phyloP scores from a whole-genome alignment of 1,140 invertebrate species.

The Matsumurasca onukii region DNA sequence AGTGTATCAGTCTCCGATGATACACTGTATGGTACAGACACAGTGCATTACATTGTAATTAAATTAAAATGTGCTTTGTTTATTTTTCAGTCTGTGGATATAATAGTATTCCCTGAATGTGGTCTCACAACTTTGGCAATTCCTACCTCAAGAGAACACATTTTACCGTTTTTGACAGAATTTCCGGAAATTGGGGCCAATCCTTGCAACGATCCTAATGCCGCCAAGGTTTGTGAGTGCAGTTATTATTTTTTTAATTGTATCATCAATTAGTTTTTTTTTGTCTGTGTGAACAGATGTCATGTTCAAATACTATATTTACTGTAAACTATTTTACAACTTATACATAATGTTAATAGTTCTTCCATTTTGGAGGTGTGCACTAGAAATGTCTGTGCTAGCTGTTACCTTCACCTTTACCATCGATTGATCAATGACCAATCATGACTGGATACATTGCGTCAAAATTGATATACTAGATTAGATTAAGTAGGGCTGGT shows the following conservation, averaged over 20 bases:
- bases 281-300: neutral
- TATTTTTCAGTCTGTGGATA: conserved; percentile 51
- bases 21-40: neutral
- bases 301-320: neutral
- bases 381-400: no score
- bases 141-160: conserved; percentile 21
- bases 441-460: no score
- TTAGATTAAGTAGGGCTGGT: no score
- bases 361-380: no score
- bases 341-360: no score
- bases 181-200: conserved; percentile 40
- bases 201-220: no score
- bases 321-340: neutral
- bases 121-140: conserved; percentile 50
- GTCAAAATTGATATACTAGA: no score
- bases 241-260: no score
- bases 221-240: no score
- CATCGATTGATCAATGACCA: no score
- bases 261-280: no score
- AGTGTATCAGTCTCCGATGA: neutral
- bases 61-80: neutral
- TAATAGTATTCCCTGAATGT: conserved; percentile 82
- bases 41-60: neutral
- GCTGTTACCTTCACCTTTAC: no score
- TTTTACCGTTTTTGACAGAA: conserved; percentile 37